Evolutionary conservation across 2,888 invertebrate species (phyloP).

Genomic region (Ornithoptera priamus): DNA sequence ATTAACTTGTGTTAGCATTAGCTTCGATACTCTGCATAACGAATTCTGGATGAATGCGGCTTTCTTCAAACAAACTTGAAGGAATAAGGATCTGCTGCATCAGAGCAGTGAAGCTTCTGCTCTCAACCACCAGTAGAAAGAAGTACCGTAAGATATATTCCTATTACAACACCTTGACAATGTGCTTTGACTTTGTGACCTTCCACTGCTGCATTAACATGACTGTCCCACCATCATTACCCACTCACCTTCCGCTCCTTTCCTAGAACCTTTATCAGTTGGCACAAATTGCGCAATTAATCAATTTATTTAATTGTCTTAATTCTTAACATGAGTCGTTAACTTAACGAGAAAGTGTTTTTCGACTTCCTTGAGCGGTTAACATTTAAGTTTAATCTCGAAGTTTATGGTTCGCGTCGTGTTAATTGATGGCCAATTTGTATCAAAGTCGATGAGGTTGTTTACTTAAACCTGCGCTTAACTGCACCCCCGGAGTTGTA

Average conservation of each 20-base stretch:
- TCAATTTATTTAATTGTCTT: slow-evolving; percentile 26
- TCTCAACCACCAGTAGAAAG: too few relatives aligned
- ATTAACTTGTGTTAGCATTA: too few relatives aligned
- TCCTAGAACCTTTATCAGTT: slow-evolving; percentile 20
- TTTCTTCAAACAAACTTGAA: too few relatives aligned
- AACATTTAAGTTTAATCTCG: slow-evolving; percentile 20
- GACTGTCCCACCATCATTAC: neutral
- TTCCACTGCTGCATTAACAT: too few relatives aligned
- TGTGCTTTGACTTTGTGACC: too few relatives aligned
- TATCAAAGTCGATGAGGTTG: slow-evolving; percentile 2
- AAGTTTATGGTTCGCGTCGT: neutral
- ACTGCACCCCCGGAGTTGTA: neutral
- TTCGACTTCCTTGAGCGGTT: slow-evolving; percentile 13
- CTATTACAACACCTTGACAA: too few relatives aligned
- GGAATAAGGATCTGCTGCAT: too few relatives aligned
- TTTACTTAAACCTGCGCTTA: neutral
- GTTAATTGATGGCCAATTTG: slow-evolving; percentile 21
- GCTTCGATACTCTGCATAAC: too few relatives aligned
- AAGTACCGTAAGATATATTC: too few relatives aligned
- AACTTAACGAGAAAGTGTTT: slow-evolving; percentile 20
- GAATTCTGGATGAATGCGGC: too few relatives aligned
- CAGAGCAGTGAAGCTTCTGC: too few relatives aligned
- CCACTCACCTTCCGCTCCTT: slow-evolving; percentile 21
- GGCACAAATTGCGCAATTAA: slow-evolving; percentile 19
- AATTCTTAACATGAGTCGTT: slow-evolving; percentile 19